Evolutionary conservation across 2,113 vertebrate genomes (phyloP), one percentile per base, ranked within the genome.

Genomic region (Mormyrus lacerda): DNA sequence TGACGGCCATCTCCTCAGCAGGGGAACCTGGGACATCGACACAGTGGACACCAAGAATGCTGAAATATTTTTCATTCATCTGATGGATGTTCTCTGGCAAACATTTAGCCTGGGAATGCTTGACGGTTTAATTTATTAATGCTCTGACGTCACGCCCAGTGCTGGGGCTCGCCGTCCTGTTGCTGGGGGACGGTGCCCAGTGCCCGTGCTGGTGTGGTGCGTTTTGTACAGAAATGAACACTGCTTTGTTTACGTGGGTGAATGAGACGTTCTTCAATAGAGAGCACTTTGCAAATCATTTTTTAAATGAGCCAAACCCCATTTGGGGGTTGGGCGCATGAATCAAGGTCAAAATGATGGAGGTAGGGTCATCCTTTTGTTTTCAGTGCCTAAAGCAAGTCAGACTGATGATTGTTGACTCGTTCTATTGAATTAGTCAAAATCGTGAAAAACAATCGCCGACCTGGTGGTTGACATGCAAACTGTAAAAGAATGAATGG

Each of bases 81-180:
- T 91, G 91, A 91, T 91, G 91, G 91, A 91, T 61, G 90, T 93
- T 84, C 83, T 31, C n/a, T 93, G 94, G 92, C 94, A 91, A 95
- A 96, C 94, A 35, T 79, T 79, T 79, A 79, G 73, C 73, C 31
- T 4, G 4, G 73, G 73, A 96, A 95, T 95, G 94, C 93, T 94
- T 94, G 95, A 94, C 91, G 93, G 94, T 94, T 96, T 94, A 94
- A 94, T 96, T 96, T 97, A 96, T 96, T 95, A 87, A 85, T 73
- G 3, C 47, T 95, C 95, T 96, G 94, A 95, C 93, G 94, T 95
- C 95, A 95, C 95, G 69, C 95, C 95, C 95, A 92, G 94, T 93
- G 93, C 95, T 96, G 94, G 95, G 90, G 90, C 91, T 91, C 93
- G 95, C 95, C 44, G 44, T 45, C 44, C 44, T 45, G 44, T 6